These are phyloP conservation scores for Trinorchestia longiramus DNA, from an alignment of 1,140 invertebrate genomes.

Conservation along the genomic window DNA sequence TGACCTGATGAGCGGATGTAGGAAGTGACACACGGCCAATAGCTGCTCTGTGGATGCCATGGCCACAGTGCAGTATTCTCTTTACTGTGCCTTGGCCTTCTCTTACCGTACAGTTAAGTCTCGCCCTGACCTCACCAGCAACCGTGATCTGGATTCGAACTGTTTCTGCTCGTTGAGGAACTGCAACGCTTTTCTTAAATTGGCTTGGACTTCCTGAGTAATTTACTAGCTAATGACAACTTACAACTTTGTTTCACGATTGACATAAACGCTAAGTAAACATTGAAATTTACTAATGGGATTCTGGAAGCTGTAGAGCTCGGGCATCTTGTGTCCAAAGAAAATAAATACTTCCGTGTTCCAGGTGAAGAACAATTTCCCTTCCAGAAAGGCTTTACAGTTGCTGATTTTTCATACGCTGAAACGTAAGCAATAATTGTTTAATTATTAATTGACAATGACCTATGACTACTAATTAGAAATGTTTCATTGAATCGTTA, in stretches of 20 bases:
- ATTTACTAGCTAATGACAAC: background rate
- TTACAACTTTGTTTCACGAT: background rate
- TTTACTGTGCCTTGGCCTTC: too few species aligned
- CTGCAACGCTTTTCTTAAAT: background rate
- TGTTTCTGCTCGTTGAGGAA: background rate
- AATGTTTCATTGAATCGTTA: too few species aligned
- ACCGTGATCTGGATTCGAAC: background rate
- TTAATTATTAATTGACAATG: too few species aligned
- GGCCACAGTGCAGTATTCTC: too few species aligned
- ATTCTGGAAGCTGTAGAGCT: background rate
- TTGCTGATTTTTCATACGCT: background rate
- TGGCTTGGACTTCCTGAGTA: background rate
- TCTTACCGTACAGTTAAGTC: background rate
- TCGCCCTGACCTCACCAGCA: background rate
- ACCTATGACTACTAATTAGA: too few species aligned
- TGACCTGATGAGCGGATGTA: background rate
- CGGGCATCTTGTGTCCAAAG: background rate
- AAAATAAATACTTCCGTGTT: background rate
- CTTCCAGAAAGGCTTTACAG: background rate
- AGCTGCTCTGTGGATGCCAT: too few species aligned
- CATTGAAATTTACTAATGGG: background rate
- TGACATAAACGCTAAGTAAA: background rate
- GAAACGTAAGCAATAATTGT: too few species aligned
- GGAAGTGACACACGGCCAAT: background rate
- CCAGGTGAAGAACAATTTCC: background rate